Conservation (phyloP, 2,888 invertebrate species). For the Parnassius orleans region DNA sequence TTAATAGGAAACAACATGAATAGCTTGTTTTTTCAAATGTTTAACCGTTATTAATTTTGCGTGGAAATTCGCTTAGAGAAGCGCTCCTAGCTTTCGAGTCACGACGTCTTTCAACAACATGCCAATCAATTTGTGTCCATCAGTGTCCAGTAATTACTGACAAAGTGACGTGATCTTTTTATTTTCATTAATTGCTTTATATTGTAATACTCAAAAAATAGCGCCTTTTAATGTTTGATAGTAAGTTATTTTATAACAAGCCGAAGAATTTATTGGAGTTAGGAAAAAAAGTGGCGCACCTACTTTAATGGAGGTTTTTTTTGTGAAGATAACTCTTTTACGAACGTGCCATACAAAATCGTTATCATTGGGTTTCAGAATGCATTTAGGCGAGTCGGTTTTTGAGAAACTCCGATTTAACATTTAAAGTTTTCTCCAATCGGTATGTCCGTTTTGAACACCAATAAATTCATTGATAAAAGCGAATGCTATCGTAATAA, state of each 20-base stretch:
- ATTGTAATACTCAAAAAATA: conserved; percentile 16
- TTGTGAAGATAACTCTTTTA: conserved; percentile 56
- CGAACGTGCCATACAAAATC: conserved; percentile 65
- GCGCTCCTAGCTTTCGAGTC: conserved; percentile 44
- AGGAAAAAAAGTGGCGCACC: conserved; percentile 32
- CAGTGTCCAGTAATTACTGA: conserved; percentile 46
- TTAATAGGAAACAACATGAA: too few relatives aligned
- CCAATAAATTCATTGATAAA: conserved; percentile 75
- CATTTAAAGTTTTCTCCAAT: conserved; percentile 59
- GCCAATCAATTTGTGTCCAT: conserved; percentile 43
- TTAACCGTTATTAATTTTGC: too few relatives aligned
- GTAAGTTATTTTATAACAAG: conserved; percentile 21
- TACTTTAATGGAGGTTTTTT: conserved; percentile 35
- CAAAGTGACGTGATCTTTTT: conserved; percentile 34
- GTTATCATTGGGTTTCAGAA: conserved; percentile 63
- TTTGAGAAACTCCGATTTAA: conserved; percentile 65
- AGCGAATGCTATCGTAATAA: conserved; percentile 59
- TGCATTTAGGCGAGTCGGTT: conserved; percentile 64
- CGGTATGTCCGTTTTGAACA: conserved; percentile 50
- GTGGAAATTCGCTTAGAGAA: conserved; percentile 27
- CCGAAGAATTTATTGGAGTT: conserved; percentile 30
- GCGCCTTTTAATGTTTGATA: conserved; percentile 12
- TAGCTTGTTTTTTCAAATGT: too few relatives aligned
- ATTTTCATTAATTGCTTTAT: conserved; percentile 15
- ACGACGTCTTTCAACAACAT: conserved; percentile 50